Evolutionary conservation across 2,888 invertebrate species (phyloP), one percentile per base, ranked within the genome.

Genomic region (Opisthograptis luteolata): DNA sequence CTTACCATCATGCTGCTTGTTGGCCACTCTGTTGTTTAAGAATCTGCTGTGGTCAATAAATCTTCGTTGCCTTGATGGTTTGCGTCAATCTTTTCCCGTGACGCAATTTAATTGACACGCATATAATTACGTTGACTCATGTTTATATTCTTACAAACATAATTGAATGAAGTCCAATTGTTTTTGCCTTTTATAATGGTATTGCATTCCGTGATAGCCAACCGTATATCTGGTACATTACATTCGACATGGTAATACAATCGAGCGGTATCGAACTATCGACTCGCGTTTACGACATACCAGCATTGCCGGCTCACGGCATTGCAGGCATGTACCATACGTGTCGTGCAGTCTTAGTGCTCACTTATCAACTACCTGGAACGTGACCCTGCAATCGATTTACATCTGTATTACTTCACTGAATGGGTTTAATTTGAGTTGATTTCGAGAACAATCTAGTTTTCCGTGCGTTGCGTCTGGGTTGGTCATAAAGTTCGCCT

Each of bases 301-400:
- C 51, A 31, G 46, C 40, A 41, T 44, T 48, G 55, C 43, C 34
- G 27, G 19, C 40, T 39, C 49, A 46, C 39, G 54, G 41, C 48
- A 42, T 39, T 54, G 58, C 49, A 43, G 14, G 9, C 27, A 25
- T 37, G 41, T 31, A 30, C 45, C 34, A 51, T 54, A 60, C 60
- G 55, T 60, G 60, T 46, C 30, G 47, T 47, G 55, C 55, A 54
- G 43, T 44, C 54, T 48, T 46, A 55, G 51, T 44, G 48, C 46
- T 57, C 55, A 52, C 46, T 56, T 56, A 57, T 46, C 48, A 50
- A 22, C 15, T 17, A 52, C 46, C 24, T 30, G 40, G 14, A 30
- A 25, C 31, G 41, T 25, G 37, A 44, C 39, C 30, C 32, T 32
- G 13, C 50, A 24, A 40, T 25, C 50, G 8, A 30, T 40, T 51